phyloP scores from a whole-genome alignment of 1,140 invertebrate species.

The Myzus persicae region DNA sequence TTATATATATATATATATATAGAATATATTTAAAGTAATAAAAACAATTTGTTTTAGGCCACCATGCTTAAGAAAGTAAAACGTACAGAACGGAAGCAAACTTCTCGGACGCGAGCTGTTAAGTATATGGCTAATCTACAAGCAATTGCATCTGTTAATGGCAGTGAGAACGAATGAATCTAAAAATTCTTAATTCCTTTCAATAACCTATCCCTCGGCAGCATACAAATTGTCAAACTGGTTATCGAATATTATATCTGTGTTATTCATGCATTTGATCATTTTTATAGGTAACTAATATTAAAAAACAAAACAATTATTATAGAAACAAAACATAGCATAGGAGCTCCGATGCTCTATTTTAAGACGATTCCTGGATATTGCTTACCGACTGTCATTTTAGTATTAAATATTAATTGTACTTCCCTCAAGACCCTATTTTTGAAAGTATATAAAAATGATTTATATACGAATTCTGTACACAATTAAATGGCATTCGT shows the following conservation, averaged over 20 bases:
- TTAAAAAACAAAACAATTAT: slow-evolving; percentile 32
- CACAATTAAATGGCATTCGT: background rate
- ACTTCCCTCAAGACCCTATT: background rate
- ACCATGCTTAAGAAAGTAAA: slow-evolving; percentile 91
- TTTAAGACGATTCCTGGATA: background rate
- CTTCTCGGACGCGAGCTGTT: slow-evolving; percentile 47
- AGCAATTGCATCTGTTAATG: slow-evolving; percentile 46
- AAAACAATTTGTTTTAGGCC: slow-evolving; percentile 69
- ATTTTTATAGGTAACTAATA: slow-evolving; percentile 32
- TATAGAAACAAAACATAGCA: slow-evolving; percentile 30
- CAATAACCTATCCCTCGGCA: slow-evolving; percentile 41
- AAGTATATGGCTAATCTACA: slow-evolving; percentile 52
- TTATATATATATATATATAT: too few species aligned
- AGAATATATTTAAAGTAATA: background rate
- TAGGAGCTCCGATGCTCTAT: background rate
- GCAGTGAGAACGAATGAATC: slow-evolving; percentile 51
- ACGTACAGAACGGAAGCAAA: slow-evolving; percentile 68
- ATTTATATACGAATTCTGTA: background rate
- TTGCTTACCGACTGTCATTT: slow-evolving; percentile 46
- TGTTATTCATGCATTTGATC: slow-evolving; percentile 49
- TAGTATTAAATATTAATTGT: background rate
- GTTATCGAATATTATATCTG: slow-evolving; percentile 47
- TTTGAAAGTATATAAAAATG: slow-evolving; percentile 25
- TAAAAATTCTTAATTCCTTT: slow-evolving; percentile 43
- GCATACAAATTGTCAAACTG: slow-evolving; percentile 39